phyloP scores from a whole-genome alignment of 2,113 vertebrate species.

The Oostethus manadensis region DNA sequence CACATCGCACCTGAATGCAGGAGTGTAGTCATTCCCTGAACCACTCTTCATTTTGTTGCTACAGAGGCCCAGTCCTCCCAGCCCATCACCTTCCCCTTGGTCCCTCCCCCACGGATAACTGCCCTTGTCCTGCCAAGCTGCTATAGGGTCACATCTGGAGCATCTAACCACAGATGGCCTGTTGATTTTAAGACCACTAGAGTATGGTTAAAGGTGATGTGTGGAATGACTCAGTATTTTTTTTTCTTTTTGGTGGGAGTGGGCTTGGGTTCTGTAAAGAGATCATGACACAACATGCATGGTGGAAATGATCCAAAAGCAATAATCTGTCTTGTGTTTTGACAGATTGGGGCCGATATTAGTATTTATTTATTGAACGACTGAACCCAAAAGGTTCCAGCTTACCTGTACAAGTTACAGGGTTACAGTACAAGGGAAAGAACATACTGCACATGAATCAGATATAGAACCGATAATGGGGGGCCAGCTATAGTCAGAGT shows the following conservation, averaged over 20 bases:
- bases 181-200: slow-evolving; percentile 60
- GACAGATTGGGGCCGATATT: too few relatives aligned
- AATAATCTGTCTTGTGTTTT: too few relatives aligned
- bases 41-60: slow-evolving; percentile 33
- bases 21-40: slow-evolving; percentile 18
- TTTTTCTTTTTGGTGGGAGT: too few relatives aligned
- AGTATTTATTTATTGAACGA: too few relatives aligned
- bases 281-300: background rate
- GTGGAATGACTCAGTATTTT: background rate
- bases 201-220: slow-evolving; percentile 41
- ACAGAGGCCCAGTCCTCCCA: slow-evolving; percentile 20
- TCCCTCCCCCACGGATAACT: slow-evolving; percentile 31
- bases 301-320: too few relatives aligned
- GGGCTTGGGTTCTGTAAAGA: background rate
- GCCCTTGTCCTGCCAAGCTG: slow-evolving; percentile 56
- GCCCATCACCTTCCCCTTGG: slow-evolving; percentile 25
- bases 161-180: slow-evolving; percentile 63
- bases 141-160: slow-evolving; percentile 87
- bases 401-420: too few relatives aligned
- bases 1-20: slow-evolving; percentile 26
- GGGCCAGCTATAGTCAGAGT: too few relatives aligned
- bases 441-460: too few relatives aligned
- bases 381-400: too few relatives aligned
- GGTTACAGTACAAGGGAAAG: too few relatives aligned
- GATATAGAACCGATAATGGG: too few relatives aligned